phyloP scores from a whole-genome alignment of 2,797 vertebrate genomes.

The Aulostomus chinensis region DNA sequence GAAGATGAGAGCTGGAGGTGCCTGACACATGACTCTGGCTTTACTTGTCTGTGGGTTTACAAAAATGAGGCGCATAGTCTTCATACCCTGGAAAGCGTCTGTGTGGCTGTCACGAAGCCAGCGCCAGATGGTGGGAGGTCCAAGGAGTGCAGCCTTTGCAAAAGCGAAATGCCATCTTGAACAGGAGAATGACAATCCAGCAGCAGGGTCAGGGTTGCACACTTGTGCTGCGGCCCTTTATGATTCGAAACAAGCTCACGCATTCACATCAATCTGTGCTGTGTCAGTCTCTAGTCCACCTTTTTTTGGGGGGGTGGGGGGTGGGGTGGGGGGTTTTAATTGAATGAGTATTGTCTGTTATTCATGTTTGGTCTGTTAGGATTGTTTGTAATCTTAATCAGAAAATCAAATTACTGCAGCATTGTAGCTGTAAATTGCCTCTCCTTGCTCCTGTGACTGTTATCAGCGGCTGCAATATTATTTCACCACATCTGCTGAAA shows the following conservation, averaged over 20 bases:
- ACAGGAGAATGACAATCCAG: conserved; percentile 65
- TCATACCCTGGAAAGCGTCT: conserved; percentile 14
- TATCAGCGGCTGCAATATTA: conserved; percentile 63
- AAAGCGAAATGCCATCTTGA: conserved; percentile 72
- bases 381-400: conserved; percentile 77
- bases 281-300: conserved; percentile 31
- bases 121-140: conserved; percentile 66
- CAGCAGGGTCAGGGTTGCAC: conserved; percentile 53
- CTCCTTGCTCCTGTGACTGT: conserved; percentile 65
- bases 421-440: conserved; percentile 78
- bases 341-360: conserved; percentile 66
- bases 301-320: too few relatives aligned
- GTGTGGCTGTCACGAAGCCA: conserved; percentile 30
- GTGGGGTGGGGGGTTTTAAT: too few relatives aligned
- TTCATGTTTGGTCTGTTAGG: conserved; percentile 56
- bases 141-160: conserved; percentile 60
- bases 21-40: too few relatives aligned
- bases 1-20: too few relatives aligned
- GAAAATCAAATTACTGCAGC: conserved; percentile 77
- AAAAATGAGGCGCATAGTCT: conserved; percentile 17
- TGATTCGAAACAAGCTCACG: conserved; percentile 59
- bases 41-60: too few relatives aligned
- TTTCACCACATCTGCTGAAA: conserved; percentile 71
- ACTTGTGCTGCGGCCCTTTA: conserved; percentile 62
- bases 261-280: conserved; percentile 34